These are phyloP conservation scores for Folsomia candida DNA, from an alignment of 2,888 invertebrate species.

Conservation along the genomic window DNA sequence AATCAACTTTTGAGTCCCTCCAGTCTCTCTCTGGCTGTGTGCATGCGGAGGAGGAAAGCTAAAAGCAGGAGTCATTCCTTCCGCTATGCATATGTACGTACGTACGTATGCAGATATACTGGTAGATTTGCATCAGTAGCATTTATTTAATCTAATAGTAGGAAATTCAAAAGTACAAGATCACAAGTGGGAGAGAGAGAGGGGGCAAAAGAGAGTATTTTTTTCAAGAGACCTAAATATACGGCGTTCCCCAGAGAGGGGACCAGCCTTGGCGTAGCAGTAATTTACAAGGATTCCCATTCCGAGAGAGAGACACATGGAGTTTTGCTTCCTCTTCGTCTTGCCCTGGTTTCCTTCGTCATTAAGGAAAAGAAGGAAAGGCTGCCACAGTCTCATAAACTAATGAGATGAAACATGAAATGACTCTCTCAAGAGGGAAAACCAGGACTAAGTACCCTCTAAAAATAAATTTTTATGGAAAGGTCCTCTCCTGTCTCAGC, in stretches of 20 bases:
- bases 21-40: neutral
- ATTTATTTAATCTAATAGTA: slow-evolving; percentile 21
- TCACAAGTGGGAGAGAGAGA: neutral
- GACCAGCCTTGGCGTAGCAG: too few relatives aligned
- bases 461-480: slow-evolving; percentile 40
- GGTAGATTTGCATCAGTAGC: slow-evolving; percentile 33
- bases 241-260: neutral
- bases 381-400: slow-evolving; percentile 42
- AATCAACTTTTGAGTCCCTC: slow-evolving; percentile 45
- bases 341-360: slow-evolving; percentile 1
- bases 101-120: too few relatives aligned
- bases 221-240: neutral
- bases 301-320: slow-evolving; percentile 14
- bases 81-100: too few relatives aligned
- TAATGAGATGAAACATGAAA: slow-evolving; percentile 50
- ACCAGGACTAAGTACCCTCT: slow-evolving; percentile 35
- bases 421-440: slow-evolving; percentile 42
- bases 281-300: slow-evolving; percentile 1
- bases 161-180: slow-evolving; percentile 14
- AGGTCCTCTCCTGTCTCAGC: slow-evolving; percentile 14
- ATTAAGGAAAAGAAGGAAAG: slow-evolving; percentile 7
- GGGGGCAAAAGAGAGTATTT: neutral
- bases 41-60: neutral
- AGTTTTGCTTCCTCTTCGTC: neutral
- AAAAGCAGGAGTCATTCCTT: too few relatives aligned